Evolutionary conservation across 2,888 invertebrate species (phyloP), one percentile per base, ranked within the genome.

Genomic region (Linnaemya vulpina): DNA sequence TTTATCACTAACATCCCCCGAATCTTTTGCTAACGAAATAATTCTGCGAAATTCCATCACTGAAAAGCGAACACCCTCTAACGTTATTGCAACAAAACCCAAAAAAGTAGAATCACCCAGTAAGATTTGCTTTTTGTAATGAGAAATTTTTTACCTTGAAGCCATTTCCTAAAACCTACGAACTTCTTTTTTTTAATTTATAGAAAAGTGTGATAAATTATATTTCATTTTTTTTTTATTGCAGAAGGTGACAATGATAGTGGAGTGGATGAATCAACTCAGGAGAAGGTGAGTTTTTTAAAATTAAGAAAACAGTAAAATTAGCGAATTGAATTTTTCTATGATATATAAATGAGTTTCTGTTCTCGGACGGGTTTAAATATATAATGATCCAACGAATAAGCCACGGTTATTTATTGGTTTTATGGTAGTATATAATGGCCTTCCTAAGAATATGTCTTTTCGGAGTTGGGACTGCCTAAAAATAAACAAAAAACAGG

Each of bases 171-270:
- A 15, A 25, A 60, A 20, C 4, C n/a, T 40, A 0, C 0, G 40
- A 40, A 13, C 53, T 7, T 10, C 53, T 30, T 67, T 46, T 67
- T 73, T 60, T 20, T 22, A 17, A 13, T 30, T 46, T 17, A 30
- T 49, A 38, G 35, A 79, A 80, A 85, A 84, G 25, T 74, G 30
- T 30, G 30, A 30, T 30, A 58, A 86, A 63, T 46, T n/a, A 17
- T 46, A 17, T 25, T 43, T 20, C 8, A 4, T 58, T 46, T 90
- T 92, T 40, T 88, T 89, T 87, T 88, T 83, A 89, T 93, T 92
- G 87, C 94, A 97, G 97, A 96, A 93, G 96, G 96, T 49, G 96
- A 96, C 91, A 96, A 96, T 89, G 96, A 96, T 89, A 96, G 96
- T 90, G 96, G 96, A 60, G 96, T 96, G 40, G 96, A 96, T 91